These are phyloP conservation scores for Proales similis DNA, from an alignment of 1,140 invertebrate species.

Conservation along the genomic window DNA sequence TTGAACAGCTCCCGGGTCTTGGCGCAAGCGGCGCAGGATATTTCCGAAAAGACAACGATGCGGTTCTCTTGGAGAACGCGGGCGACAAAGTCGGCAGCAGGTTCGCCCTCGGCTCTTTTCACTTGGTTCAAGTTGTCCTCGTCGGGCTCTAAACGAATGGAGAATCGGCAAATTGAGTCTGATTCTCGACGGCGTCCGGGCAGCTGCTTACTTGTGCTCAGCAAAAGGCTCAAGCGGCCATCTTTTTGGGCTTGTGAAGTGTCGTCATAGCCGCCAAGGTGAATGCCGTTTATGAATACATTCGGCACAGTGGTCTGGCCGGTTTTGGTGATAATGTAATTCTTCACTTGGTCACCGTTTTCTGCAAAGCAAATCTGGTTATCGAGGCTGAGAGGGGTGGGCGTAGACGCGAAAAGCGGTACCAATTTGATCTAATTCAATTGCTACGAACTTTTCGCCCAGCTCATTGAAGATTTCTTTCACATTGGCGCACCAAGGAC, in stretches of 20 bases:
- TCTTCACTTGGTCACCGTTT: conserved; percentile 55
- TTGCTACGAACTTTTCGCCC: not conserved
- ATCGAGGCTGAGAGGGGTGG: not conserved
- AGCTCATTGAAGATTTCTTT: conserved; percentile 19
- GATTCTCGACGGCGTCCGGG: not conserved
- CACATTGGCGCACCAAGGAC: conserved; percentile 57
- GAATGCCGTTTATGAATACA: conserved; percentile 58
- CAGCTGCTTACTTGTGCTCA: conserved; percentile 2
- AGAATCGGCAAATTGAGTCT: not conserved
- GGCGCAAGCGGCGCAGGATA: conserved; percentile 56
- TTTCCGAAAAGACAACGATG: conserved; percentile 58
- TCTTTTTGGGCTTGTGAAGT: conserved; percentile 24
- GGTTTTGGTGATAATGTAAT: conserved; percentile 52
- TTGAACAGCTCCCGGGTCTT: conserved; percentile 43
- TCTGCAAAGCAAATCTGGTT: conserved; percentile 42
- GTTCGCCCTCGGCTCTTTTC: not conserved
- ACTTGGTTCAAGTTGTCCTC: conserved; percentile 7
- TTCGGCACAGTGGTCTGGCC: conserved; percentile 60
- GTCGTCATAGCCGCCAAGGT: conserved; percentile 51
- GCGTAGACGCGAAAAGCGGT: not conserved
- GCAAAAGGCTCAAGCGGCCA: not conserved
- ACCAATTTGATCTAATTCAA: conserved; percentile 35
- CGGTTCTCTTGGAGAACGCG: conserved; percentile 49
- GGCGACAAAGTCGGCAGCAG: conserved; percentile 35
- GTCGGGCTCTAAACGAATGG: conserved; percentile 1